Percentiles rank a stretch among this genome's conserved stretches.
These are phyloP conservation scores for Ichneumoninae sp. DNA, from an alignment of 2,888 invertebrate genomes.

Conservation along the genomic window DNA sequence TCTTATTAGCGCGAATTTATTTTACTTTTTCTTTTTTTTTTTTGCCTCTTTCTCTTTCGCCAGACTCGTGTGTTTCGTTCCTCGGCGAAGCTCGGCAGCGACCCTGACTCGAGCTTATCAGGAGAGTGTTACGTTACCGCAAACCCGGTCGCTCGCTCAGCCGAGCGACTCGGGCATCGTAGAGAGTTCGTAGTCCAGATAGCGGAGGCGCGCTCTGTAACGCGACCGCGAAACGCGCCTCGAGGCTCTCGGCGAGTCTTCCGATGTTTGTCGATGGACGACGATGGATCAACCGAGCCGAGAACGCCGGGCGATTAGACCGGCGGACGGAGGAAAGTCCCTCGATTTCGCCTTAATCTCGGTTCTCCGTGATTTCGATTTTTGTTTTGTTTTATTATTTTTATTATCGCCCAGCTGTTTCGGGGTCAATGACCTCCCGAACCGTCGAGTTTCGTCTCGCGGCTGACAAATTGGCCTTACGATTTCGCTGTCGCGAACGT, in stretches of 20 bases:
- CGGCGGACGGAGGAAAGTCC: no score
- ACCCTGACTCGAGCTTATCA: slow-evolving; percentile 55
- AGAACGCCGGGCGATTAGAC: no score
- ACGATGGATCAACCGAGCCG: slow-evolving; percentile 2
- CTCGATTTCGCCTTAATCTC: no score
- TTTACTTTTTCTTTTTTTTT: slow-evolving; percentile 64
- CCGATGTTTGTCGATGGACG: slow-evolving; percentile 4
- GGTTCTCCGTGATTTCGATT: neutral
- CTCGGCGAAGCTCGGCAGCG: slow-evolving; percentile 6
- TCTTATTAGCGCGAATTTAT: slow-evolving; percentile 46
- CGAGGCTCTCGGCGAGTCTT: neutral
- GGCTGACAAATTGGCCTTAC: neutral
- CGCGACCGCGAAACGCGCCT: neutral
- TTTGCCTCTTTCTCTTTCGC: slow-evolving; percentile 33
- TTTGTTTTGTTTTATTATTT: neutral
- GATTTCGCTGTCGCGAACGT: neutral
- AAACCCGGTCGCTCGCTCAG: neutral
- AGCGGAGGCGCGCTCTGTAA: neutral
- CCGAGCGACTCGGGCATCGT: neutral
- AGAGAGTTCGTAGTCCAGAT: slow-evolving; percentile 35
- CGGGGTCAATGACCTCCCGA: neutral
- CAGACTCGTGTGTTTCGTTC: neutral
- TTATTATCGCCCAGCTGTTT: slow-evolving; percentile 5
- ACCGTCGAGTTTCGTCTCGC: neutral
- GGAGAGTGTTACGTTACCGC: slow-evolving; percentile 32